These are phyloP conservation scores for Lasioglossum villosulum DNA, from an alignment of 2,888 invertebrate genomes.

Conservation along the genomic window DNA sequence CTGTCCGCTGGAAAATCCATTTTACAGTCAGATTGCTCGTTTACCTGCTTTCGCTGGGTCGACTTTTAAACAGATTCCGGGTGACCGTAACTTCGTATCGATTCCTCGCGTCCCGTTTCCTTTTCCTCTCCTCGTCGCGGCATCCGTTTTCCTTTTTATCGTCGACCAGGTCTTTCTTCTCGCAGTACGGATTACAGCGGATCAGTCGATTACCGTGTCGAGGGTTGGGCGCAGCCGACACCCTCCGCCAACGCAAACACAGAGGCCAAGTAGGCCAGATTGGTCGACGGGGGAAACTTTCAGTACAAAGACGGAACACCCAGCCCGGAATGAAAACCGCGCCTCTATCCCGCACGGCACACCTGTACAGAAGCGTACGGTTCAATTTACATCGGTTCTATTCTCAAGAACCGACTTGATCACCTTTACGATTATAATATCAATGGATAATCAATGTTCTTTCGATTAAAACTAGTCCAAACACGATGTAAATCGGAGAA, in stretches of 20 bases:
- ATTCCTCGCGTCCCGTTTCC: conserved; percentile 35
- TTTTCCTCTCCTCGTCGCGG: conserved; percentile 3
- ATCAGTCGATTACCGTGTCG: conserved; percentile 63
- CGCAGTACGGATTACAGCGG: conserved; percentile 61
- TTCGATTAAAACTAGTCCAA: background rate
- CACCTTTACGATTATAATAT: background rate
- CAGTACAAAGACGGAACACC: conserved; percentile 18
- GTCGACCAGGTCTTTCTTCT: conserved; percentile 36
- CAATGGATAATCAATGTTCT: background rate
- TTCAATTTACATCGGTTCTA: background rate
- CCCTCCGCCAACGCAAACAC: conserved; percentile 40
- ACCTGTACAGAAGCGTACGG: background rate
- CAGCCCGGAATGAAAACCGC: conserved; percentile 28
- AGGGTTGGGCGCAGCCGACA: conserved; percentile 36
- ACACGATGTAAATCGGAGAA: too few species aligned
- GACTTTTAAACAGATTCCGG: conserved; percentile 68
- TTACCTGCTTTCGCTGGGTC: conserved; percentile 52
- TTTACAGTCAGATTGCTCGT: conserved; percentile 64
- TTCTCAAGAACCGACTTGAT: background rate
- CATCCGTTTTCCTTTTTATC: conserved; percentile 18
- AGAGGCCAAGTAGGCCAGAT: conserved; percentile 52
- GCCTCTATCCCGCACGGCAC: background rate
- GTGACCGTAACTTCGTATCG: conserved; percentile 68
- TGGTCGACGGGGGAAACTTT: conserved; percentile 24
- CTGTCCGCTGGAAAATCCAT: conserved; percentile 45